Evolutionary conservation across 2,797 vertebrate species (phyloP), one percentile per base, ranked within the genome.

Genomic region (Falco biarmicus): DNA sequence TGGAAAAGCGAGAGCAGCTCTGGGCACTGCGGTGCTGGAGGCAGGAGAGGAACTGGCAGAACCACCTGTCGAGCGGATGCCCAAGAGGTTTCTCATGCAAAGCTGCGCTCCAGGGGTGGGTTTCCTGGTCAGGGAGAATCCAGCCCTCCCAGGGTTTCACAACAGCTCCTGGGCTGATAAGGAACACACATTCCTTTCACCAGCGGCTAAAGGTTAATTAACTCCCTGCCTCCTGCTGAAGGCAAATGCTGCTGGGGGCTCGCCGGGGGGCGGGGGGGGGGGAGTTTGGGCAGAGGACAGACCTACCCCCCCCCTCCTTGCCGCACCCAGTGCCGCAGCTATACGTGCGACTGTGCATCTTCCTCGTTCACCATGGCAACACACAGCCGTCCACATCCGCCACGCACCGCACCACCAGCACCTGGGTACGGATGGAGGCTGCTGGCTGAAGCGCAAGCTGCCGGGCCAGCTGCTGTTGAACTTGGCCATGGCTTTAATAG

Each of bases 401-500:
- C 43, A 10, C 21, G 14, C 26, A 11, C 53, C 32, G 12, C 41
- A 2, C 15, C 45, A 3, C 63, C 65, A 1, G 56, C 50, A 31
- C 47, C 63, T 4, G 47, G 76, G 6, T 13, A 6, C 0, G 45
- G 77, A 12, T 1, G 4, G 45, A 11, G 71, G 66, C 34, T 20
- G 68, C 41, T 3, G 74, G 53, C 51, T 0, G 34, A 43, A 39
- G 79, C 65, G 2, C 39, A 11, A 31, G 56, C 54, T 50, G 64
- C 32, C 63, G 13, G 26, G 37, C 53, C 53, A 14, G 53, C 79
- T n/a, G 56, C 76, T 16, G 1, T 15, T 5, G 5, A 41, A 10
- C 39, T 11, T 1, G 47, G 47, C 28, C 45, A 7, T 0, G 11
- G 19, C 2, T n/a, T 34, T 17, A 17, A 34, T 0, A 2, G 1